Evolutionary conservation across 2,888 invertebrate species (phyloP).

Genomic region (Thereva unica): DNA sequence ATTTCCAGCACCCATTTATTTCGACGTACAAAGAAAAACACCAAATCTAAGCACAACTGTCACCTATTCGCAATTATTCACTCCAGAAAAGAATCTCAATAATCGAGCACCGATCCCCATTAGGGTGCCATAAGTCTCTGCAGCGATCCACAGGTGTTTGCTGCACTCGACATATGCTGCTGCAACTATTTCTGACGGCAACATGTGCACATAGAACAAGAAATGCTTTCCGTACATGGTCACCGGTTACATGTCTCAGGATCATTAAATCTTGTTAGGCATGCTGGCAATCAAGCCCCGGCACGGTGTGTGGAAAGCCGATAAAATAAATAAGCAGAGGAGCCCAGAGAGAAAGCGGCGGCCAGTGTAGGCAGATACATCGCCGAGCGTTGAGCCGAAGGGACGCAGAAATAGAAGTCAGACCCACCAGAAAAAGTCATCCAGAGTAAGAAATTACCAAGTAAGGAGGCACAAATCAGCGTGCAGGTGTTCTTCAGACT

Average conservation of each 20-base stretch:
- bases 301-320: constrained; percentile 27
- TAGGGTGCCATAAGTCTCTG: constrained; percentile 9
- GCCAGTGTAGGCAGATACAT: constrained; percentile 15
- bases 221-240: constrained; percentile 37
- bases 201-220: constrained; percentile 28
- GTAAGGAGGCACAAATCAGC: constrained; percentile 32
- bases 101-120: background rate
- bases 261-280: constrained; percentile 37
- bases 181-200: constrained; percentile 18
- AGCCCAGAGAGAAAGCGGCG: constrained; percentile 9
- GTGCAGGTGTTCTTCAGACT: constrained; percentile 41
- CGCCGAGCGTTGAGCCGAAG: background rate
- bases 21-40: too few species aligned
- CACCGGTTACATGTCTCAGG: constrained; percentile 36
- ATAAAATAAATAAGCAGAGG: constrained; percentile 31
- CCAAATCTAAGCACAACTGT: too few species aligned
- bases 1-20: too few species aligned
- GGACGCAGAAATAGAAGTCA: constrained; percentile 4
- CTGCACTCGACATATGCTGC: constrained; percentile 24
- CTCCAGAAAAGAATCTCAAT: constrained; percentile 2
- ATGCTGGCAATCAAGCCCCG: constrained; percentile 26
- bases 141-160: constrained; percentile 27
- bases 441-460: constrained; percentile 34
- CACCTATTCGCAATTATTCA: background rate
- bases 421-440: constrained; percentile 25